These are phyloP conservation scores for Xiphorhynchus erythropygius DNA, from an alignment of 2,797 vertebrate genomes.

Conservation along the genomic window DNA sequence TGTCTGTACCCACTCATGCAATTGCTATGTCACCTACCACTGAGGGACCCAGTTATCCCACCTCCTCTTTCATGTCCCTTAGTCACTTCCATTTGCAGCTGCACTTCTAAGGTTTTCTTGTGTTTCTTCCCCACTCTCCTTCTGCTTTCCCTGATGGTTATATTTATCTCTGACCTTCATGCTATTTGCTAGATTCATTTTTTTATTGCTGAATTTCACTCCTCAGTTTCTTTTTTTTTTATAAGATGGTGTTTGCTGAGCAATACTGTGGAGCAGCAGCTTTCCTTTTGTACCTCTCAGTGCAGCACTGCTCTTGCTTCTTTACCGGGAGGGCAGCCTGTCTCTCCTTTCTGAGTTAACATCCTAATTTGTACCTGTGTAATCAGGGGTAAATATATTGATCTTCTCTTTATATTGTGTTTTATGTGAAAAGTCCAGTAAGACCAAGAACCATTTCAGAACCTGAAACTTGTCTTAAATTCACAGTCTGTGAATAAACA, in stretches of 20 bases:
- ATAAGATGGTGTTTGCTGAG: neutral
- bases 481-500: neutral
- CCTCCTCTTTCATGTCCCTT: neutral
- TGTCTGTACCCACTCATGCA: neutral
- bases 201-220: neutral
- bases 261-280: neutral
- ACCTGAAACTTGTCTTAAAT: neutral
- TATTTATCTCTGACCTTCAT: neutral
- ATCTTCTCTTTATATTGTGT: neutral
- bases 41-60: neutral
- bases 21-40: neutral
- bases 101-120: neutral
- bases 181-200: neutral
- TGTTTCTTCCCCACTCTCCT: neutral
- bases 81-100: neutral
- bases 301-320: neutral
- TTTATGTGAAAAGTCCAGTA: neutral
- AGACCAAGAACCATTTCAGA: neutral
- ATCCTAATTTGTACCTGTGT: neutral
- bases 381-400: neutral
- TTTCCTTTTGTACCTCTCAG: neutral
- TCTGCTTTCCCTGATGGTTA: neutral
- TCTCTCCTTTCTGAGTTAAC: neutral
- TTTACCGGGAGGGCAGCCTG: neutral
- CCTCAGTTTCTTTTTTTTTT: neutral